Conservation (phyloP, 2,113 vertebrate species). For the Genyomyrus donnyi region DNA sequence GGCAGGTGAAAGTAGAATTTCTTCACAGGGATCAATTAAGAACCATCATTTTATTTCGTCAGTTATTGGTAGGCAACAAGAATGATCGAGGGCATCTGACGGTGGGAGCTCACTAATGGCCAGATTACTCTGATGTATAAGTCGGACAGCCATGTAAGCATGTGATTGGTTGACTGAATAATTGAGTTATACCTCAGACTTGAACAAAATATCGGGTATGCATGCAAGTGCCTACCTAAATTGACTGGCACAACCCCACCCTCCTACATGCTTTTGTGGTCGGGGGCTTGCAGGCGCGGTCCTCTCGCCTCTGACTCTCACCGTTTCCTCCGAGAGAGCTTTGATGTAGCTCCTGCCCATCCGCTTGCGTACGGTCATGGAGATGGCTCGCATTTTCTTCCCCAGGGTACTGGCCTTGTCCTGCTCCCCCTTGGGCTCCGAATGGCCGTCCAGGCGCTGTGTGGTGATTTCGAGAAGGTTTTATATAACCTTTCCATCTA, state of each 20-base stretch:
- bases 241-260: neutral
- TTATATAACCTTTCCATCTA: neutral
- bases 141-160: neutral
- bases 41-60: too few relatives aligned
- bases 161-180: neutral
- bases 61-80: too few relatives aligned
- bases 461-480: neutral
- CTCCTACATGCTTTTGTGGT: neutral
- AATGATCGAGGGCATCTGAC: neutral
- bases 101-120: neutral
- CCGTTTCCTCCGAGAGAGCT: constrained; percentile 66
- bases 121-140: neutral
- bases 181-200: neutral
- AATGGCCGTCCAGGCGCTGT: constrained; percentile 51
- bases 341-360: constrained; percentile 69
- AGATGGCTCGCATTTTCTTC: constrained; percentile 71
- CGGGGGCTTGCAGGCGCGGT: neutral
- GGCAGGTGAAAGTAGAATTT: too few relatives aligned
- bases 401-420: constrained; percentile 51
- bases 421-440: constrained; percentile 48
- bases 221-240: neutral
- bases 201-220: neutral
- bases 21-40: too few relatives aligned
- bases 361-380: constrained; percentile 72
- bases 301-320: constrained; percentile 37